A percentile compares a stretch with the other conserved stretches of the same genome.
phyloP scores from a whole-genome alignment of 2,797 vertebrate species.

The Limnodromus scolopaceus region DNA sequence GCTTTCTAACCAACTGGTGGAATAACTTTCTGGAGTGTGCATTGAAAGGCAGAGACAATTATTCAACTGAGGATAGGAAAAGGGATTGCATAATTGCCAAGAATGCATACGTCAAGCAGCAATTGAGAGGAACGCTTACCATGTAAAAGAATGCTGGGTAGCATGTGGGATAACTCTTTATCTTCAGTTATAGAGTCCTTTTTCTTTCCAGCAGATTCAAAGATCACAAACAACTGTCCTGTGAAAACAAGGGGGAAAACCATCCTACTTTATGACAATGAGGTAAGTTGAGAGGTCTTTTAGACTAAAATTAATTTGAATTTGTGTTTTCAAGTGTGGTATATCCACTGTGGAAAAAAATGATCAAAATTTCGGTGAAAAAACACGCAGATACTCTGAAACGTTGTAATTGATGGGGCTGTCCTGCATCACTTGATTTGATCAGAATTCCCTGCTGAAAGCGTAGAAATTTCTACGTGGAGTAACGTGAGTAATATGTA shows the following conservation, averaged over 20 bases:
- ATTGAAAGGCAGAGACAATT: not conserved
- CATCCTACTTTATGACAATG: slow-evolving; percentile 54
- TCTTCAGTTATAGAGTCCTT: not conserved
- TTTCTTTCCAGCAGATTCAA: slow-evolving; percentile 50
- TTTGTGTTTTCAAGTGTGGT: not conserved
- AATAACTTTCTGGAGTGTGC: not conserved
- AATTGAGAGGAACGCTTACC: not conserved
- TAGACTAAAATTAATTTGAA: not conserved
- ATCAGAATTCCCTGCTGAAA: not conserved
- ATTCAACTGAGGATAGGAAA: not conserved
- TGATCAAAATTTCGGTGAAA: not conserved
- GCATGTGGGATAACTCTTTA: not conserved
- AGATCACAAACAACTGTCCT: not conserved
- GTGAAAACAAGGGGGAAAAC: not conserved
- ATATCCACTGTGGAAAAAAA: not conserved
- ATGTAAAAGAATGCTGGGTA: not conserved
- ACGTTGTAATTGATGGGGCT: not conserved
- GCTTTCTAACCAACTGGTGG: not conserved
- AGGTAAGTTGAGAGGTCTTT: slow-evolving; percentile 65
- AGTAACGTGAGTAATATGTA: not conserved
- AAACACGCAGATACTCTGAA: not conserved
- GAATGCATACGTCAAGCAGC: not conserved
- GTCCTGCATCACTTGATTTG: not conserved
- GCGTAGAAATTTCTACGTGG: not conserved
- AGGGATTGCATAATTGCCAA: not conserved